phyloP scores from a whole-genome alignment of 1,140 invertebrate species.

The Nautilus pompilius region DNA sequence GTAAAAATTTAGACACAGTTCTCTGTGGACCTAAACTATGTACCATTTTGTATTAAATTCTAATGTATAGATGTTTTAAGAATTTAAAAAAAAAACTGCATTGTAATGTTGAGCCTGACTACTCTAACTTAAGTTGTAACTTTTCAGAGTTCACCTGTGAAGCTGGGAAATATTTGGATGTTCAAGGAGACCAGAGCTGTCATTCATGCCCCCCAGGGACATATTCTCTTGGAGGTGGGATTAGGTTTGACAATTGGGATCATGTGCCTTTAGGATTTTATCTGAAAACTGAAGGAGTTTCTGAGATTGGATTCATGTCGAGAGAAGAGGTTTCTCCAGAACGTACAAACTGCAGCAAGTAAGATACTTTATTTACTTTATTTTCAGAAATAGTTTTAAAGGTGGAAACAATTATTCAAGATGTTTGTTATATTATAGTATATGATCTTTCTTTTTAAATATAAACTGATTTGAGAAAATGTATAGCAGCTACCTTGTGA shows the following conservation, averaged over 20 bases:
- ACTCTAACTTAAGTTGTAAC: too few species aligned
- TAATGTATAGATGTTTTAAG: not conserved
- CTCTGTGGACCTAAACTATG: not conserved
- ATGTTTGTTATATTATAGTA: too few species aligned
- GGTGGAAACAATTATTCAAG: too few species aligned
- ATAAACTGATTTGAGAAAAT: too few species aligned
- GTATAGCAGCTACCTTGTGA: too few species aligned
- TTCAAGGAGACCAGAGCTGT: constrained; percentile 56
- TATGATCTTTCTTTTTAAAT: too few species aligned
- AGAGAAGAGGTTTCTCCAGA: not conserved
- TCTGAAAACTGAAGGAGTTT: constrained; percentile 53
- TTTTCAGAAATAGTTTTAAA: too few species aligned
- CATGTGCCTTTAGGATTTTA: constrained; percentile 57
- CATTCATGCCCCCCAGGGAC: constrained; percentile 58
- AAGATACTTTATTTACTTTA: constrained; percentile 11
- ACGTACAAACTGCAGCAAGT: constrained; percentile 37
- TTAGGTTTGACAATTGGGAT: constrained; percentile 59
- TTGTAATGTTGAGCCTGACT: not conserved
- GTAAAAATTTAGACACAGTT: not conserved
- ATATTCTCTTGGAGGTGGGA: constrained; percentile 61
- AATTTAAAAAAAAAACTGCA: not conserved
- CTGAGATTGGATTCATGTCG: not conserved
- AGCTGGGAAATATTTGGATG: constrained; percentile 57
- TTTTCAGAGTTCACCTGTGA: constrained; percentile 57
- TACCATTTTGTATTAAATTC: not conserved